phyloP scores from a whole-genome alignment of 2,113 vertebrate genomes.

The Mesocricetus auratus region DNA sequence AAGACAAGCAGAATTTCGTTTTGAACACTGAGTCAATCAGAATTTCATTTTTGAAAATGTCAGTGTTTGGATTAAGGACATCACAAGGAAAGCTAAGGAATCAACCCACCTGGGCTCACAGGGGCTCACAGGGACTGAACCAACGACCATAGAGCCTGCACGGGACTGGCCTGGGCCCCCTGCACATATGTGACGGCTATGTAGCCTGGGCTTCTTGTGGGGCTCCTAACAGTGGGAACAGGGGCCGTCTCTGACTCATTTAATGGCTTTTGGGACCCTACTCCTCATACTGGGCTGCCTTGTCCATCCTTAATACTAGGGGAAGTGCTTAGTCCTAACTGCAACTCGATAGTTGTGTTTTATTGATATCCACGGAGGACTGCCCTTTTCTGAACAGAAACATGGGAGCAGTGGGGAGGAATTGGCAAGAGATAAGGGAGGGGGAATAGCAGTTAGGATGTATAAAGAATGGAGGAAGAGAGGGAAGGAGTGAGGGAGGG shows the following conservation, averaged over 20 bases:
- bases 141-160: background rate
- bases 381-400: background rate
- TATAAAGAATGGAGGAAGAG: background rate
- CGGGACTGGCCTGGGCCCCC: background rate
- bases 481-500: too few relatives aligned
- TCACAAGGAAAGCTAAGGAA: background rate
- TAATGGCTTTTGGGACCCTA: background rate
- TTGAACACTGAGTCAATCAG: background rate
- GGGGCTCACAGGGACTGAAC: background rate
- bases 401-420: background rate
- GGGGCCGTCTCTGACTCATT: background rate
- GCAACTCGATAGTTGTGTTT: background rate
- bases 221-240: background rate
- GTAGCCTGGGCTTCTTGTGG: background rate
- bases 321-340: background rate
- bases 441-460: background rate
- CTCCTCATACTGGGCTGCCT: background rate
- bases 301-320: background rate
- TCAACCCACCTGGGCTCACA: background rate
- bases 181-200: background rate
- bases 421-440: background rate
- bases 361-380: background rate
- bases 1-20: slow-evolving; percentile 13
- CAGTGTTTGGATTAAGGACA: background rate
- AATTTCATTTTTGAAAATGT: background rate